Conservation (phyloP, 2,113 vertebrate species). For the Bambusicola thoracicus region DNA sequence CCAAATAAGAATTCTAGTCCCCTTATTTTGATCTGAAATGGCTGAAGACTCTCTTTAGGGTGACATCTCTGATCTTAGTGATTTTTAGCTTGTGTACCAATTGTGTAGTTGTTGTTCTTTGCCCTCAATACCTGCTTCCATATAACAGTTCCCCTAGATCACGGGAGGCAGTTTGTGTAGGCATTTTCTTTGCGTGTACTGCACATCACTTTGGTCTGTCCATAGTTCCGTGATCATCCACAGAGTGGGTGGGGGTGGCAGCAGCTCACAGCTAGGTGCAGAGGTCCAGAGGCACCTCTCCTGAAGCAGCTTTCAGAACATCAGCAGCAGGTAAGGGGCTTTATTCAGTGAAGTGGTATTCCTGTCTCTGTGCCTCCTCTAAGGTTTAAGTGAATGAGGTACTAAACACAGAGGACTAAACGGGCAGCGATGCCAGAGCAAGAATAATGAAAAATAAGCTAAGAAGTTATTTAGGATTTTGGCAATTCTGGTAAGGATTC, state of each 20-base stretch:
- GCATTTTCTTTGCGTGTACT: not conserved
- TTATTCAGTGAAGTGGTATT: not conserved
- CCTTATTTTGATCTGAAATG: not conserved
- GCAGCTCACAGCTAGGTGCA: not conserved
- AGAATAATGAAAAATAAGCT: not conserved
- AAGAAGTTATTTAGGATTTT: not conserved
- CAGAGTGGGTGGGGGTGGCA: not conserved
- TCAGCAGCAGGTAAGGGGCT: not conserved
- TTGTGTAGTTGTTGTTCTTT: not conserved
- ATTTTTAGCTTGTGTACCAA: not conserved
- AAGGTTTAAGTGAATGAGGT: not conserved
- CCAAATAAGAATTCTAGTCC: not conserved
- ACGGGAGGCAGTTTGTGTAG: accelerated
- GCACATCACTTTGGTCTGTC: not conserved
- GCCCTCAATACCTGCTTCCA: not conserved
- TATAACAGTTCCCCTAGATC: not conserved
- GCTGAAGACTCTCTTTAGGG: not conserved
- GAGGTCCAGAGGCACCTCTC: not conserved
- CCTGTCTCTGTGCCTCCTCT: not conserved
- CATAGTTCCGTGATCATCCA: not conserved
- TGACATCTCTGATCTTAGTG: not conserved
- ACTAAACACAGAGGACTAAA: not conserved
- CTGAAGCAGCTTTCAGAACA: not conserved
- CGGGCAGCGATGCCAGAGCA: not conserved
- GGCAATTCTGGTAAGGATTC: not conserved